Base-by-base conservation (phyloP, 2,888 invertebrate species). In the Gibbula magus region DNA sequence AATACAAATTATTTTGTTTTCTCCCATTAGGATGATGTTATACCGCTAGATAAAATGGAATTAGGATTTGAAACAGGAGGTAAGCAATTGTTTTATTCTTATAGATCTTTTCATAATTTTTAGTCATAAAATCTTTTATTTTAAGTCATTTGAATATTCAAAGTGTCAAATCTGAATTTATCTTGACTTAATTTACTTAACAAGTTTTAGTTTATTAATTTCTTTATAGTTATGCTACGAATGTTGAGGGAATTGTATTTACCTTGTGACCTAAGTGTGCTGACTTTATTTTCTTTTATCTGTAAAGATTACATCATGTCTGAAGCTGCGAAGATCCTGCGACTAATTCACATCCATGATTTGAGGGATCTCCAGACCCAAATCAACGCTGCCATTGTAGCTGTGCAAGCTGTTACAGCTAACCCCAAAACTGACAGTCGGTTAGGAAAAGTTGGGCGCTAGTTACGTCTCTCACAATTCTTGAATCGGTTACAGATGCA, bases 371-470 rank as follows among this genome's bases (percentile, higher is more conserved):
- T 99, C 75, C 99, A 99, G 93, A 98, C 98, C 0, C 95, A 95
- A 89, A 98, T 99, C 76, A 99, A 99, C 93, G 97, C 98, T 93
- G 95, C 97, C 0, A 96, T 99, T 86, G 99, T 99, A 0, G 95
- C 95, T 67, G 96, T 98, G 3, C 99, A 99, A 94, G 95, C 94
- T 83, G 94, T 99, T 0, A 99, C 99, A 0, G 99, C 99, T 4
- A 96, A 99, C 94, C 99, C 99, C 1, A 97, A 97, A 94, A 99
- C 99, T 83, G 98, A 99, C 91, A 97, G 98, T 0, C 96, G 96
- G 92, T 94, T 99, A 73, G 99, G 99, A 77, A 96, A 97, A 95
- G 98, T 99, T 86, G 99, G 99, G n/a, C 81, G 84, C 52, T 87
- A 81, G 77, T 45, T 7, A 22, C 29, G n/a, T 74, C 18, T 67